Conservation (phyloP, 2,797 vertebrate genomes). For the Sylvilagus floridanus region DNA sequence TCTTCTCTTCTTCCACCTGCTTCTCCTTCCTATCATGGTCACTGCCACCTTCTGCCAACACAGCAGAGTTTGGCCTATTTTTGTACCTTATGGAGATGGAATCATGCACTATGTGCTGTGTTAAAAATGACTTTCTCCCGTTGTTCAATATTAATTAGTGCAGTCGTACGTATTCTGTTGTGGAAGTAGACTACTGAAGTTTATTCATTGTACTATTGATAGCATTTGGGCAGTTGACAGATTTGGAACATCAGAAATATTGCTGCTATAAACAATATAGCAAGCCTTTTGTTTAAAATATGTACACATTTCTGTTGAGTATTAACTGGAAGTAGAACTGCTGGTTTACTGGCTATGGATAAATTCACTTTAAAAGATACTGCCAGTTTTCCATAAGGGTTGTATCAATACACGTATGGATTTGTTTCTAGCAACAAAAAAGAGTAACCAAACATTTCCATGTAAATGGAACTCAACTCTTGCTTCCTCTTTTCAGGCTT, state of each 20-base stretch:
- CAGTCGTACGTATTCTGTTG: not conserved
- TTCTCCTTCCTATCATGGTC: not conserved
- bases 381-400: not conserved
- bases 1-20: not conserved
- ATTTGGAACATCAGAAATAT: not conserved
- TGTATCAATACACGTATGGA: not conserved
- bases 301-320: not conserved
- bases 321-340: not conserved
- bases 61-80: not conserved
- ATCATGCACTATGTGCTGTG: not conserved
- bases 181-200: not conserved
- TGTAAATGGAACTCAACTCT: not conserved
- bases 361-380: conserved; percentile 21
- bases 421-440: conserved; percentile 35
- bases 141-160: conserved; percentile 15
- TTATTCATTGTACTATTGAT: conserved; percentile 22
- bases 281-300: conserved; percentile 28
- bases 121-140: not conserved
- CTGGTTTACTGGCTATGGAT: not conserved
- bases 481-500: not conserved
- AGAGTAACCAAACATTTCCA: not conserved
- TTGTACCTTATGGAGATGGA: not conserved
- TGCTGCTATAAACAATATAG: not conserved
- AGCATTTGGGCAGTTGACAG: not conserved
- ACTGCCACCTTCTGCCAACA: not conserved